Evolutionary conservation across 1,140 invertebrate genomes (phyloP), one percentile per base, ranked within the genome.

Genomic region (Ceratitis capitata): DNA sequence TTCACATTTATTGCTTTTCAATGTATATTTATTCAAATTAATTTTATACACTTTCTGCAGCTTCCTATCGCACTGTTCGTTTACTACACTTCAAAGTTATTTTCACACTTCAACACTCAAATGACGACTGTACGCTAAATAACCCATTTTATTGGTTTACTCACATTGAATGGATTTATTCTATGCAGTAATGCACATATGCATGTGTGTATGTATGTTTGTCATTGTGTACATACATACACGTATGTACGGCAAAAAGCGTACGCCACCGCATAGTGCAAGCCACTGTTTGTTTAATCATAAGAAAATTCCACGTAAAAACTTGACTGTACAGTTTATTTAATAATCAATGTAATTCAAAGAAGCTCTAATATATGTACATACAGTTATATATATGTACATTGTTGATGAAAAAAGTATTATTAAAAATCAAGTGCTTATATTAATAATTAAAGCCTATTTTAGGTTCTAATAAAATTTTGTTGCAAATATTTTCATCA

Each of bases 31-130:
- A n/a, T n/a, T n/a, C n/a, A n/a, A n/a, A 9, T 47, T 47, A 14
- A 47, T 47, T 9, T 47, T 47, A 47, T 14, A 47, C 45, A 47
- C n/a, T n/a, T n/a, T n/a, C 14, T 19, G 39, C 16, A 69, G 32
- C 61, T 16, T 16, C 32, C 32, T 69, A 4, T 39, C 2, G 14
- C 14, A 69, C 58, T 19, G 39, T 7, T 69, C 29, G 29, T 39
- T 35, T 32, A n/a, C n/a, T n/a, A 69, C 61, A 69, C 29, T 69
- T 35, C 29, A 35, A 39, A 6, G 16, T 16, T 35, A 69, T 69
- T 69, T 69, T 69, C 26, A 69, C 61, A 69, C 61, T 69, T 69
- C 61, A 69, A 69, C 61, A 69, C 32, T 69, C 32, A 69, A 35
- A 3, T 69, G 19, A 35, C 61, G 32, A 69, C 61, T 69, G 61